Evolutionary conservation across 1,140 invertebrate genomes (phyloP).

Genomic region (Leptinotarsa defecta): DNA sequence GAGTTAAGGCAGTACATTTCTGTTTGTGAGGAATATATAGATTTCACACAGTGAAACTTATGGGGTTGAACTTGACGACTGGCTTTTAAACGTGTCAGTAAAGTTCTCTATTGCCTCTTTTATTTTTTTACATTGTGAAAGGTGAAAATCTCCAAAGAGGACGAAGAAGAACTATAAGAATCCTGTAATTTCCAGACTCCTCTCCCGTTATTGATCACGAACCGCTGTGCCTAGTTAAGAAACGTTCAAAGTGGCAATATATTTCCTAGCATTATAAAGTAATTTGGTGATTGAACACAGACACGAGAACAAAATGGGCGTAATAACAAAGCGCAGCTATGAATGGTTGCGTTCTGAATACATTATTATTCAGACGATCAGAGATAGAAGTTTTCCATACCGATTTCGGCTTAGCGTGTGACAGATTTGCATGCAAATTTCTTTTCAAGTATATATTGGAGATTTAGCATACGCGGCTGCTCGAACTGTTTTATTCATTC

Average conservation of each 20-base stretch:
- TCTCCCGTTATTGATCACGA: background rate
- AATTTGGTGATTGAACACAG: constrained; percentile 44
- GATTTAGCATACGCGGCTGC: constrained; percentile 47
- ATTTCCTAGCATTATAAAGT: constrained; percentile 41
- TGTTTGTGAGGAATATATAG: too few relatives aligned
- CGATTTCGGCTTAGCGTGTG: constrained; percentile 44
- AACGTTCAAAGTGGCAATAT: constrained; percentile 32
- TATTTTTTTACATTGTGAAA: too few relatives aligned
- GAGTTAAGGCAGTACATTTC: too few relatives aligned
- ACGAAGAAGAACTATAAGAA: too few relatives aligned
- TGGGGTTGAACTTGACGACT: too few relatives aligned
- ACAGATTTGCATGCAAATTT: constrained; percentile 54
- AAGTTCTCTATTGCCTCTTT: too few relatives aligned
- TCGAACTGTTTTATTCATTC: background rate
- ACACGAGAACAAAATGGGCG: constrained; percentile 36
- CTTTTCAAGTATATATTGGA: constrained; percentile 52
- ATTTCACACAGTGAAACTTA: too few relatives aligned
- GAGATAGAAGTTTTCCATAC: constrained; percentile 52
- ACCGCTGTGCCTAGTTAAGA: background rate
- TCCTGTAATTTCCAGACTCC: background rate
- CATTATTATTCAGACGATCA: constrained; percentile 54
- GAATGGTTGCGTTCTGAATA: constrained; percentile 47
- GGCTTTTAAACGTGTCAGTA: too few relatives aligned
- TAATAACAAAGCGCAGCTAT: constrained; percentile 45
- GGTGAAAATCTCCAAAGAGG: too few relatives aligned